Evolutionary conservation across 2,797 vertebrate species (phyloP).

Genomic region (Macrochelys suwanniensis): DNA sequence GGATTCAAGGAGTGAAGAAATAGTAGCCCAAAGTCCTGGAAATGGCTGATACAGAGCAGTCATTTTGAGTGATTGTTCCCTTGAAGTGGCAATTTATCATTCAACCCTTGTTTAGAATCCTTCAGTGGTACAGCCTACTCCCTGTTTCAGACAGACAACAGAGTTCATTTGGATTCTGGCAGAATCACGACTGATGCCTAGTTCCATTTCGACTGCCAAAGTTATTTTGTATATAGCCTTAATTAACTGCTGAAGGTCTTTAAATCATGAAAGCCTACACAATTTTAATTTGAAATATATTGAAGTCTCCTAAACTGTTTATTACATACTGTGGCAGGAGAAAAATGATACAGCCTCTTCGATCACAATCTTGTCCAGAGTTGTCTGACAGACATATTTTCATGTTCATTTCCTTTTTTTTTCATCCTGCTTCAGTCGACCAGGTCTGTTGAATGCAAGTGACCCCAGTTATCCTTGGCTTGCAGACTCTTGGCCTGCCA

Average conservation of each 20-base stretch:
- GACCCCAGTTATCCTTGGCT: constrained; percentile 98
- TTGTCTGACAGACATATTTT: constrained; percentile 5
- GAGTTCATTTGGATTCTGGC: constrained; percentile 84
- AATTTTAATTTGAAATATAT: constrained; percentile 75
- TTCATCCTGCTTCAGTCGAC: constrained; percentile 85
- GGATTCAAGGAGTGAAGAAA: constrained; percentile 75
- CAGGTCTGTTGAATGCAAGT: constrained; percentile 93
- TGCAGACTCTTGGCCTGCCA: constrained; percentile 97
- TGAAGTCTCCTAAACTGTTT: constrained; percentile 58
- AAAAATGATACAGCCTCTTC: not conserved
- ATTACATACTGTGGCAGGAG: not conserved
- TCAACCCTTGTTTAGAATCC: constrained; percentile 81
- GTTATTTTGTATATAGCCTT: constrained; percentile 74
- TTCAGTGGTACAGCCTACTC: constrained; percentile 74
- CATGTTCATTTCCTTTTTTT: constrained; percentile 37
- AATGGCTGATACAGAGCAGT: constrained; percentile 88
- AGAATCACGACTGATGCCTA: constrained; percentile 56
- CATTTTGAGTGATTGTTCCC: constrained; percentile 90
- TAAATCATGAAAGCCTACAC: constrained; percentile 65
- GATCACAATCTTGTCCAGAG: not conserved
- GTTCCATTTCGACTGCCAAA: constrained; percentile 57
- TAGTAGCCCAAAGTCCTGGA: constrained; percentile 88
- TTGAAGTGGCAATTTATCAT: constrained; percentile 90
- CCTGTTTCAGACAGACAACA: constrained; percentile 69
- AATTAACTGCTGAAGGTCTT: constrained; percentile 70